A percentile compares a stretch with the other conserved stretches of the same genome.
These are phyloP conservation scores for Pardosa pseudoannulata DNA, from an alignment of 2,888 invertebrate genomes.

Conservation along the genomic window DNA sequence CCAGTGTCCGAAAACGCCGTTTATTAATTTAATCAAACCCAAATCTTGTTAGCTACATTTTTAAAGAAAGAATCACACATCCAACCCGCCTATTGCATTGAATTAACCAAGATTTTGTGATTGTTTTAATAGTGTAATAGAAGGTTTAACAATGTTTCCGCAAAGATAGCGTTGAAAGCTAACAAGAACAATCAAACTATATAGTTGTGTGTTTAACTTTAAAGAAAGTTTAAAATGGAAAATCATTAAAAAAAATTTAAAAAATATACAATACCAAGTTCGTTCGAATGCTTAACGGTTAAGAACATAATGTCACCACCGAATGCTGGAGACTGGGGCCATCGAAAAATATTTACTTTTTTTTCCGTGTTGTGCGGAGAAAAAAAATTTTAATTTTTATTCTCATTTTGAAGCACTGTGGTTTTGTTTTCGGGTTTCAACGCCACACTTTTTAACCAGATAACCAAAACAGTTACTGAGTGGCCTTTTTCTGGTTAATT, in stretches of 20 bases:
- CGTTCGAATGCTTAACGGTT: conserved; percentile 71
- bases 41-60: conserved; percentile 64
- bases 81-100: conserved; percentile 58
- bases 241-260: conserved; percentile 39
- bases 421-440: background rate
- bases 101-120: conserved; percentile 41
- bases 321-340: conserved; percentile 33
- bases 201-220: conserved; percentile 66
- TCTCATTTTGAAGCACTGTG: background rate
- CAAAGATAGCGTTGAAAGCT: conserved; percentile 56
- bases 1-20: conserved; percentile 42
- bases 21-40: conserved; percentile 61
- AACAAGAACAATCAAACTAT: conserved; percentile 72
- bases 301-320: conserved; percentile 70
- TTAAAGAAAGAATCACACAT: conserved; percentile 38
- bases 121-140: conserved; percentile 48
- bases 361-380: background rate
- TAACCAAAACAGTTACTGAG: conserved; percentile 10
- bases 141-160: conserved; percentile 48
- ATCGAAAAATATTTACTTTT: background rate
- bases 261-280: conserved; percentile 43
- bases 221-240: conserved; percentile 54
- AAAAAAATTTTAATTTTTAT: background rate
- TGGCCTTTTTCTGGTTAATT: conserved; percentile 23
- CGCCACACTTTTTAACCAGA: conserved; percentile 9